Evolutionary conservation across 2,797 vertebrate species (phyloP).

Genomic region (Alfaro cultratus): DNA sequence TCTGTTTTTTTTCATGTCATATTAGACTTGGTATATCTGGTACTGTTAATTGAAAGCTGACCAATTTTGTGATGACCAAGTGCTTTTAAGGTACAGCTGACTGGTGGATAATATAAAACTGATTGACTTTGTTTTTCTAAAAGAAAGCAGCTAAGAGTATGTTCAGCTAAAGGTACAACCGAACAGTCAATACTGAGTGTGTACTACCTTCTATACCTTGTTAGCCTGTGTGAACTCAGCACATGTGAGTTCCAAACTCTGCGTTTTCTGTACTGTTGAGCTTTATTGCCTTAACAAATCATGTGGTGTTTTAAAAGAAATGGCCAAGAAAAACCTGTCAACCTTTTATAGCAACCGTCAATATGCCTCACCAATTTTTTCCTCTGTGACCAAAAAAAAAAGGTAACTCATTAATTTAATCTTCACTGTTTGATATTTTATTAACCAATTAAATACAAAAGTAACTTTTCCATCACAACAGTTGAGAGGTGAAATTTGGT

Average conservation of each 20-base stretch:
- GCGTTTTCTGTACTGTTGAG: slow-evolving; percentile 2
- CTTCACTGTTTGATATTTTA: background rate
- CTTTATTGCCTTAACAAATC: slow-evolving; percentile 15
- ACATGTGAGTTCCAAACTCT: background rate
- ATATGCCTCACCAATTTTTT: slow-evolving; percentile 16
- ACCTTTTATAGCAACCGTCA: slow-evolving; percentile 7
- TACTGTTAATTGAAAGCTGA: slow-evolving; percentile 24
- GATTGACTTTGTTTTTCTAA: slow-evolving; percentile 20
- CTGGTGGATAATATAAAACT: background rate
- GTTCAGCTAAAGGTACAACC: background rate
- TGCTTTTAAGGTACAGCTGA: slow-evolving; percentile 8
- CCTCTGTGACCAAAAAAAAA: slow-evolving; percentile 17
- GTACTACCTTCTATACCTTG: slow-evolving; percentile 2
- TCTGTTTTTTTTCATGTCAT: background rate
- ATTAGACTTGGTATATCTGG: slow-evolving; percentile 15
- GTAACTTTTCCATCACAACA: background rate
- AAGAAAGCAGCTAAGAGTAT: background rate
- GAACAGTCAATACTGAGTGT: background rate
- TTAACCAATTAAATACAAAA: background rate
- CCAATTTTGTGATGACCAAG: slow-evolving; percentile 50
- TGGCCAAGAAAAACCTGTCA: background rate
- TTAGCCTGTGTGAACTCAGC: slow-evolving; percentile 1
- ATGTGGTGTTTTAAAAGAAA: slow-evolving; percentile 7
- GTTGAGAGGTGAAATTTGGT: background rate
- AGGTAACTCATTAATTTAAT: background rate